Base-by-base conservation (phyloP, 1,140 invertebrate genomes). In the Cydia strobilella region DNA sequence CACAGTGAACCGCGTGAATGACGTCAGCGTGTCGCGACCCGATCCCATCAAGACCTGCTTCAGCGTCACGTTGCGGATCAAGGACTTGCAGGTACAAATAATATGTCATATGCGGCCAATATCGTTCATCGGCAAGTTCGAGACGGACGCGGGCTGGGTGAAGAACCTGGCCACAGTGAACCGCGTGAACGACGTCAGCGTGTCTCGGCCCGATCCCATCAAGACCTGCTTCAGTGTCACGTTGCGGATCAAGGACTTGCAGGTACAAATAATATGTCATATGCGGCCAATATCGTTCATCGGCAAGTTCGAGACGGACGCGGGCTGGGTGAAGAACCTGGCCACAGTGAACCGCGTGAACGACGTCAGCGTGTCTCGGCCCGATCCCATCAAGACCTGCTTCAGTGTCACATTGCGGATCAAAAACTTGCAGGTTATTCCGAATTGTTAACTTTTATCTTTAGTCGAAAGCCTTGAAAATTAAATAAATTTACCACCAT, bases 161-260 rank as follows among this genome's bases (percentile, higher is more conserved):
- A 92, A 92, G 81, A 91, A 91, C 78, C 71, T 92, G 72, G 89
- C 90, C 9, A 92, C 89, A 3, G 84, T 92, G 45, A 91, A 92
- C 81, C 74, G 90, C 1, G 81, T 89, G 13, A 86, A 83, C 35
- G 90, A 93, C 80, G 90, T 92, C 35, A 92, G 86, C 79, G 84
- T 91, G 10, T 82, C 80, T 1, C 74, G 82, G 5, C 82, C 86
- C 0, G 84, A 87, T 72, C 83, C 81, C 6, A 79, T 83, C 75
- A 87, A 86, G 71, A 91, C 88, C 7, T 83, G 82, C 79, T 90
- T 91, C 76, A 81, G 82, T 18, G 89, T 90, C 73, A 89, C 89
- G 2, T 81, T 92, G 13, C 86, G 80, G 74, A 89, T 92, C 73
- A 91, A 91, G 63, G 90, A 92, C 62, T 82, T 91, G 5, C 88